These are phyloP conservation scores for Bostrychus sinensis DNA, from an alignment of 2,113 vertebrate genomes.

Conservation along the genomic window DNA sequence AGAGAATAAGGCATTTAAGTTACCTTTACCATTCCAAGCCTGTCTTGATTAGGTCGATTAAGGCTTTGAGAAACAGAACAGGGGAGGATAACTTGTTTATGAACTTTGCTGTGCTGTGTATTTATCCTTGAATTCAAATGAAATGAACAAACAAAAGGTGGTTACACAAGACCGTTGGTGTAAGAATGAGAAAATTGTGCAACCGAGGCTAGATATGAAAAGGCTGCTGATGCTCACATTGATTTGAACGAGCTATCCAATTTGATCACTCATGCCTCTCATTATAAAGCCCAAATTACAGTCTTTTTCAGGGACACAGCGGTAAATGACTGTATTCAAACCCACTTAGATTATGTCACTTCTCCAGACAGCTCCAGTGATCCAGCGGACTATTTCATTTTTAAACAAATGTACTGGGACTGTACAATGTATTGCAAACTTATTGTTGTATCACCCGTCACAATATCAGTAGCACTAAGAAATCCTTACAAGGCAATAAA, in stretches of 20 bases:
- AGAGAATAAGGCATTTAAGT: too few relatives aligned
- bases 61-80: too few relatives aligned
- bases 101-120: too few relatives aligned
- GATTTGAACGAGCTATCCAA: not conserved
- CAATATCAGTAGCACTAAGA: too few relatives aligned
- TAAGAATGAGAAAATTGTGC: not conserved
- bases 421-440: too few relatives aligned
- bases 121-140: not conserved
- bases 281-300: not conserved
- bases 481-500: too few relatives aligned
- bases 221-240: not conserved
- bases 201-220: not conserved
- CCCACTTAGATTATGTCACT: not conserved
- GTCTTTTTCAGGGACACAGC: conserved; percentile 8
- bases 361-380: conserved; percentile 4
- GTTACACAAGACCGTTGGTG: not conserved
- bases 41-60: too few relatives aligned
- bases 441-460: too few relatives aligned
- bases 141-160: not conserved
- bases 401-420: not conserved
- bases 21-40: too few relatives aligned
- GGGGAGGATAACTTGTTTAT: too few relatives aligned
- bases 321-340: not conserved
- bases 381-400: conserved; percentile 8
- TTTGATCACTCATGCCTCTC: not conserved